Evolutionary conservation across 2,113 vertebrate genomes (phyloP).

Genomic region (Pantherophis guttatus): DNA sequence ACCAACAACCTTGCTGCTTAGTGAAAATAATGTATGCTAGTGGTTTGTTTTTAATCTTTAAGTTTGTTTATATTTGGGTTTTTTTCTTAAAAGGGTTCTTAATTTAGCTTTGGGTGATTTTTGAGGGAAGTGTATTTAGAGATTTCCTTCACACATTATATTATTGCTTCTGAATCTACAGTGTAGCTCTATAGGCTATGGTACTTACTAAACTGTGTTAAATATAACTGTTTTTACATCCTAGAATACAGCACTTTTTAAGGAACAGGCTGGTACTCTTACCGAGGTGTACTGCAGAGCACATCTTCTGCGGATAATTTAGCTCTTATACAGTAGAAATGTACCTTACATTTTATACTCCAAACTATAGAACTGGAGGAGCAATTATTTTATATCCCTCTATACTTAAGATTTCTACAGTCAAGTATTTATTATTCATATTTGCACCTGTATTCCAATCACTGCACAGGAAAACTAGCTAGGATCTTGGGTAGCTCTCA

Average conservation of each 20-base stretch:
- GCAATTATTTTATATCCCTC: not conserved
- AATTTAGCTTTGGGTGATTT: not conserved
- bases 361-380: constrained; percentile 7
- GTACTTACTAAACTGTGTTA: not conserved
- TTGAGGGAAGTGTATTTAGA: not conserved
- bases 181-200: not conserved
- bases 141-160: not conserved
- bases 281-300: not conserved
- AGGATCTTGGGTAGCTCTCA: not conserved
- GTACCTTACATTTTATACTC: not conserved
- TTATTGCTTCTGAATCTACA: not conserved
- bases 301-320: fast-evolving
- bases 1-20: not conserved
- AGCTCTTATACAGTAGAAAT: fast-evolving
- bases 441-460: not conserved
- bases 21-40: not conserved
- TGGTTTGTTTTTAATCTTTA: constrained; percentile 37
- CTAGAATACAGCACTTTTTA: not conserved
- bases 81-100: not conserved
- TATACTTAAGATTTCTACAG: not conserved
- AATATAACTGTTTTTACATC: not conserved
- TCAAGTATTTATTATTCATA: not conserved
- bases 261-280: not conserved
- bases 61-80: constrained; percentile 34
- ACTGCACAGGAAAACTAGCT: not conserved